A percentile compares a stretch with the other conserved stretches of the same genome.
phyloP scores from a whole-genome alignment of 2,113 vertebrate genomes.

The Sturnus vulgaris region DNA sequence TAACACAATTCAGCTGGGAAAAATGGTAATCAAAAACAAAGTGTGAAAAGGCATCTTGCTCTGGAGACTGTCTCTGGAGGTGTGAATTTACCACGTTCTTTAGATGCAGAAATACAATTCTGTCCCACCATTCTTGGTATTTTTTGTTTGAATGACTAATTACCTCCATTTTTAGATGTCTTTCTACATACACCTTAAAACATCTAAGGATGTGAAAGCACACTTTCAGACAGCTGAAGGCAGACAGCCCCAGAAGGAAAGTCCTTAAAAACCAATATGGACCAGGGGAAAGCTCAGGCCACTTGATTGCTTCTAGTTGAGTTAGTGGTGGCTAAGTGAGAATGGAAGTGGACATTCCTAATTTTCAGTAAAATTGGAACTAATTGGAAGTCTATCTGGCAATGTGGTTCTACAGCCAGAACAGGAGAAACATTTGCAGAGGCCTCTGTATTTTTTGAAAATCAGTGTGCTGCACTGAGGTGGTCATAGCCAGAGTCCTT shows the following conservation, averaged over 20 bases:
- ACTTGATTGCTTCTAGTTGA: neutral
- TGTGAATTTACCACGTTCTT: neutral
- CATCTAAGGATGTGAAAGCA: neutral
- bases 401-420: neutral
- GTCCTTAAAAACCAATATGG: neutral
- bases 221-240: neutral
- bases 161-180: rapidly evolving
- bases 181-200: neutral
- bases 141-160: neutral
- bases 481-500: neutral
- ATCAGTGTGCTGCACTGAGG: neutral
- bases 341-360: neutral
- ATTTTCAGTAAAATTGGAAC: neutral
- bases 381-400: neutral
- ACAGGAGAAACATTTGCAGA: neutral
- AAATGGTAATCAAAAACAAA: neutral
- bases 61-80: too few relatives aligned
- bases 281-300: neutral
- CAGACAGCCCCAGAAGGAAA: neutral
- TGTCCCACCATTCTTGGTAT: neutral
- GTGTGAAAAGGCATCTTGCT: neutral
- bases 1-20: neutral
- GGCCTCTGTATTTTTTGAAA: neutral
- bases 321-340: neutral
- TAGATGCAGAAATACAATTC: neutral